Conservation (phyloP, 1,140 invertebrate genomes). For the Cherax destructor region DNA sequence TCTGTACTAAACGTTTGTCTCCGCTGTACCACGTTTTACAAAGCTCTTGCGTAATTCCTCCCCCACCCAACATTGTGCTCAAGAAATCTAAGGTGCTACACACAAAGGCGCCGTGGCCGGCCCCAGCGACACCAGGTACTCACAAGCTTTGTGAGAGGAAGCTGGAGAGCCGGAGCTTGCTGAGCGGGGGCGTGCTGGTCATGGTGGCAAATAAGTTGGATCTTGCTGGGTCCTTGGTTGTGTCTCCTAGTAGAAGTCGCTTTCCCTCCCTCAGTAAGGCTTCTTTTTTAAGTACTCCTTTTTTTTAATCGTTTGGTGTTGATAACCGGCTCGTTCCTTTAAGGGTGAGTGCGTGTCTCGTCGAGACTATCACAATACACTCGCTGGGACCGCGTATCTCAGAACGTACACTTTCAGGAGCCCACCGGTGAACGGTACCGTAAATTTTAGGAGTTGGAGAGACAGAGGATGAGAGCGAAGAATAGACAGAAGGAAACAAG, state of each 20-base stretch:
- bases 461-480: neutral
- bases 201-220: neutral
- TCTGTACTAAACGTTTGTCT: too few species aligned
- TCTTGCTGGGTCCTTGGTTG: neutral
- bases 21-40: too few species aligned
- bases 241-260: neutral
- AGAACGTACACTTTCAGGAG: neutral
- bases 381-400: neutral
- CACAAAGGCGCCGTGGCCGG: too few species aligned
- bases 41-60: too few species aligned
- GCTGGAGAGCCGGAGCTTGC: neutral
- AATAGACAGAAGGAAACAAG: neutral
- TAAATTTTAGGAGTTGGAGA: too few species aligned
- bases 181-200: neutral
- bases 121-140: neutral
- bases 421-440: too few species aligned
- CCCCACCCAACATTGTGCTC: too few species aligned
- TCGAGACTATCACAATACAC: neutral
- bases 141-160: conserved; percentile 9
- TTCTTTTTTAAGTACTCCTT: neutral
- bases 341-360: neutral
- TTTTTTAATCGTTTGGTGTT: too few species aligned
- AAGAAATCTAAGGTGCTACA: too few species aligned
- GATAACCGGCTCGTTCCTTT: neutral
- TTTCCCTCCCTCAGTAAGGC: neutral